A percentile compares a stretch with the other conserved stretches of the same genome.
phyloP scores from a whole-genome alignment of 1,140 invertebrate genomes.

The Lordiphosa stackelbergi region DNA sequence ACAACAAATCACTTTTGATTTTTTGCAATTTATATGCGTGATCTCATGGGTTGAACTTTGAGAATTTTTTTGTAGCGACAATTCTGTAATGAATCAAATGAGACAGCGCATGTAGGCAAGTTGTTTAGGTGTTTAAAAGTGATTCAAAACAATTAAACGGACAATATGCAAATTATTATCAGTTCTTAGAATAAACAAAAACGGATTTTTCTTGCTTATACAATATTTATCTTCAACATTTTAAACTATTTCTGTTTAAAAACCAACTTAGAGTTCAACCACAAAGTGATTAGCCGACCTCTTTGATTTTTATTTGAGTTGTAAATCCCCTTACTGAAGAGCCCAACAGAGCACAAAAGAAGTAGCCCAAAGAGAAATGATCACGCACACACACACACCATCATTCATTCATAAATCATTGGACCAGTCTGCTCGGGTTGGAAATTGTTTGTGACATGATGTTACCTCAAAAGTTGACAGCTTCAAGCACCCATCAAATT shows the following conservation, averaged over 20 bases:
- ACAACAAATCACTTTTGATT: conserved; percentile 42
- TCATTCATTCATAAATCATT: conserved; percentile 15
- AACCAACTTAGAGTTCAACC: conserved; percentile 20
- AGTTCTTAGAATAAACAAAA: not conserved
- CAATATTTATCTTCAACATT: conserved; percentile 2
- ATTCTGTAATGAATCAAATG: conserved; percentile 15
- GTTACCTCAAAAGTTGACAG: conserved; percentile 1
- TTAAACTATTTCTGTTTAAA: conserved; percentile 3
- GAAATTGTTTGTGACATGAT: conserved; percentile 9
- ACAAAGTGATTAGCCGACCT: conserved; percentile 20
- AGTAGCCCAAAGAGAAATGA: not conserved
- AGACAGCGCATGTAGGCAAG: conserved; percentile 19
- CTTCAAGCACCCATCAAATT: conserved; percentile 1
- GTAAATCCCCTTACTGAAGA: conserved; percentile 13
- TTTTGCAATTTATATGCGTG: conserved; percentile 39
- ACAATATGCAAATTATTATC: conserved; percentile 38
- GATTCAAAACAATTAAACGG: conserved; percentile 52
- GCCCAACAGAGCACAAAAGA: too few species aligned
- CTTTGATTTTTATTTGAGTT: not conserved
- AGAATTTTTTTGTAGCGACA: conserved; percentile 19
- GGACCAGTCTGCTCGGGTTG: conserved; percentile 3
- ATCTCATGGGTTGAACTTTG: conserved; percentile 31
- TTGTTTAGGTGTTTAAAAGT: conserved; percentile 29
- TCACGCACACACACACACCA: not conserved
- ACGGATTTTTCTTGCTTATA: not conserved